Percentiles rank a stretch among this genome's conserved stretches.
These are phyloP conservation scores for Watersipora subatra DNA, from an alignment of 1,140 invertebrate genomes.

Conservation along the genomic window DNA sequence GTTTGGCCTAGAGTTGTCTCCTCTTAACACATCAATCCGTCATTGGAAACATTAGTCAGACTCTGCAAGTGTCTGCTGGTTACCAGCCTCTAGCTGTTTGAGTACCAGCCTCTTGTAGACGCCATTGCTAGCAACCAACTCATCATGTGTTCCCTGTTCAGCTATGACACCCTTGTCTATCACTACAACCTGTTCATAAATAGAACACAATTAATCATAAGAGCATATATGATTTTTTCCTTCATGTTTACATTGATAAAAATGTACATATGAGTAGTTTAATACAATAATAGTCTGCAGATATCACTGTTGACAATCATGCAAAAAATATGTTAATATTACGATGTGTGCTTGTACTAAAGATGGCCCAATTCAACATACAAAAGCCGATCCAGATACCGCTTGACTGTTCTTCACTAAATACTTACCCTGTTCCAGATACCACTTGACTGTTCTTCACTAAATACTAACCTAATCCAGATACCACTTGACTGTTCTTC, in stretches of 20 bases:
- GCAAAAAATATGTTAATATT: too few relatives aligned
- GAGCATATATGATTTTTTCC: background rate
- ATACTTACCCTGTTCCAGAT: too few relatives aligned
- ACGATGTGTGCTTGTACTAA: too few relatives aligned
- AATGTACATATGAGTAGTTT: background rate
- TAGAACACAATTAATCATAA: background rate
- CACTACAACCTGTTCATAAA: conserved; percentile 42
- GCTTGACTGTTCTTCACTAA: too few relatives aligned
- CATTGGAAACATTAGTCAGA: background rate
- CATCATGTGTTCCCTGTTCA: conserved; percentile 63
- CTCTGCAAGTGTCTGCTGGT: background rate
- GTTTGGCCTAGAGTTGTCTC: too few relatives aligned
- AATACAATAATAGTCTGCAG: too few relatives aligned
- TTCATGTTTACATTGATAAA: background rate
- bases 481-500: too few relatives aligned
- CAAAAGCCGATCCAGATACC: too few relatives aligned
- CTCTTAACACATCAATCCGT: background rate
- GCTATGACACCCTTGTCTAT: conserved; percentile 60
- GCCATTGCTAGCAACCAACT: conserved; percentile 58
- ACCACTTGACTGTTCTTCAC: too few relatives aligned
- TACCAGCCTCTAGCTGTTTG: conserved; percentile 27
- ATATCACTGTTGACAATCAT: too few relatives aligned
- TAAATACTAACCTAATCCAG: too few relatives aligned
- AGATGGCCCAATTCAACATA: too few relatives aligned
- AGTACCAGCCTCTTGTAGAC: conserved; percentile 59